Percentiles rank a stretch among this genome's conserved stretches.
Evolutionary conservation across 2,797 vertebrate species (phyloP).

Genomic region (Tadarida brasiliensis): DNA sequence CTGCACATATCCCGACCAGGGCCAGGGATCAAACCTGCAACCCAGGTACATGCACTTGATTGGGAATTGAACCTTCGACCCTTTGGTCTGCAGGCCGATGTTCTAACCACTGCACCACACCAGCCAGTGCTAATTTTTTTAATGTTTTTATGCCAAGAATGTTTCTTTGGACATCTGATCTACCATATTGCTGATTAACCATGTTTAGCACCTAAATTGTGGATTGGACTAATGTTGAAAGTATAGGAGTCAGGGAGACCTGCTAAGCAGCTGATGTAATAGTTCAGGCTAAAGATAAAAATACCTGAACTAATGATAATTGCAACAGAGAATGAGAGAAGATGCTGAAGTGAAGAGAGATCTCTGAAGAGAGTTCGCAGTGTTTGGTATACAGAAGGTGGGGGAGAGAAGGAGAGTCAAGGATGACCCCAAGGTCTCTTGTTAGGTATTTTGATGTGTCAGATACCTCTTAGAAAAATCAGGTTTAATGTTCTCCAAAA

Average conservation of each 20-base stretch:
- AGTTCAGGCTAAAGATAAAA: neutral
- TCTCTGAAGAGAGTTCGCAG: neutral
- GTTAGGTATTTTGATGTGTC: neutral
- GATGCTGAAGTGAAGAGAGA: neutral
- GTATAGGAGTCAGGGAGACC: neutral
- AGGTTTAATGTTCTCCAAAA: constrained; percentile 29
- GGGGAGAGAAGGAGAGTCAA: neutral
- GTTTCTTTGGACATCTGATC: neutral
- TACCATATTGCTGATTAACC: neutral
- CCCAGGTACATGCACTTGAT: too few species aligned
- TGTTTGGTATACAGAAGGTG: neutral
- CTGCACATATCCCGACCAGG: too few species aligned
- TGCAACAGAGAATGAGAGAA: neutral
- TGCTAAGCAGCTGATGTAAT: neutral
- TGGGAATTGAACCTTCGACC: too few species aligned
- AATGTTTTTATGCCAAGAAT: neutral
- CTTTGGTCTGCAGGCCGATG: too few species aligned
- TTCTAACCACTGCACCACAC: too few species aligned
- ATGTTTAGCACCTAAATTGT: neutral
- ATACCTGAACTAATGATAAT: neutral
- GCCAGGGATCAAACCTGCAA: too few species aligned
- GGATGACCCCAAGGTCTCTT: neutral
- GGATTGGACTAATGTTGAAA: neutral
- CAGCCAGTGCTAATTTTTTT: too few species aligned
- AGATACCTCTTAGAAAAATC: constrained; percentile 10